These are phyloP conservation scores for Brienomyrus brachyistius DNA, from an alignment of 2,113 vertebrate genomes.

Conservation along the genomic window DNA sequence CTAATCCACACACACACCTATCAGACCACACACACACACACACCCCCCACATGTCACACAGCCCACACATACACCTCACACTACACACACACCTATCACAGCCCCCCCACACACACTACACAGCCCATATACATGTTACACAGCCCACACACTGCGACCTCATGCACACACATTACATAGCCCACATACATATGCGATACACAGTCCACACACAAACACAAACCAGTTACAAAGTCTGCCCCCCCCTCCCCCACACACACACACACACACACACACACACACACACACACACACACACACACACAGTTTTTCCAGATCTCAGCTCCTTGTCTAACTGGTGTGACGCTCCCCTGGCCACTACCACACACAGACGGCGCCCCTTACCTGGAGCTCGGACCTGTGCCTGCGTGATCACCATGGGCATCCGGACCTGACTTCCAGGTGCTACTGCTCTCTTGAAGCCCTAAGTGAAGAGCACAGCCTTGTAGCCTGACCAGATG, in stretches of 20 bases:
- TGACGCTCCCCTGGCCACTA: not conserved
- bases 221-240: constrained; percentile 18
- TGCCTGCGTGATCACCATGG: constrained; percentile 62
- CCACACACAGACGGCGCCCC: not conserved
- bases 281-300: not conserved
- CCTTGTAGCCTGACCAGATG: not conserved
- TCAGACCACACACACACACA: constrained; percentile 29
- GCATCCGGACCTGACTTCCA: constrained; percentile 59
- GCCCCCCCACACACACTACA: constrained; percentile 33
- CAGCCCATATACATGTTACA: not conserved
- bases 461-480: constrained; percentile 39
- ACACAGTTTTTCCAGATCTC: not conserved
- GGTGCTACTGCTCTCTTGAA: constrained; percentile 55
- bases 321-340: not conserved
- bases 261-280: not conserved
- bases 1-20: too few species aligned
- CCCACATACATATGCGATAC: not conserved
- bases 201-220: constrained; percentile 12
- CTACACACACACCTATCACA: too few species aligned
- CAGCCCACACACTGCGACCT: too few species aligned
- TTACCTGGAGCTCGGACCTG: constrained; percentile 60
- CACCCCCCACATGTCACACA: constrained; percentile 30
- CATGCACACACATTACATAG: constrained; percentile 36
- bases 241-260: too few species aligned
- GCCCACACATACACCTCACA: not conserved